Conservation (phyloP, 2,888 invertebrate species). For the Drosophila meridionalis region DNA sequence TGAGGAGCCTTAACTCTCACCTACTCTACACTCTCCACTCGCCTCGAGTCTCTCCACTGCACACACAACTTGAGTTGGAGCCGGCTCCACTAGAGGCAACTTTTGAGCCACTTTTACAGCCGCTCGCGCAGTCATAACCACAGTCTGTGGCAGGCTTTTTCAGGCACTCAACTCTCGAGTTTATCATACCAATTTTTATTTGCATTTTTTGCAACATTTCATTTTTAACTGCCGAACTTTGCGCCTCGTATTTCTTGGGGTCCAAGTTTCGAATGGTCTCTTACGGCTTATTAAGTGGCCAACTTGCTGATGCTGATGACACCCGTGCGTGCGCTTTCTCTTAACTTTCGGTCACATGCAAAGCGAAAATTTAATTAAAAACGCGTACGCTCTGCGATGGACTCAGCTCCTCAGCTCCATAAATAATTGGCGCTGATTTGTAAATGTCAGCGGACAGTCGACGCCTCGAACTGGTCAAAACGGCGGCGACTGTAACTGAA, state of each 20-base stretch:
- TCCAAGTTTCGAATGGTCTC: slow-evolving; percentile 35
- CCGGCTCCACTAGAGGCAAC: slow-evolving; percentile 32
- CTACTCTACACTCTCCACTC: slow-evolving; percentile 29
- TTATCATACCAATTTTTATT: slow-evolving; percentile 63
- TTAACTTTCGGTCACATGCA: slow-evolving; percentile 29
- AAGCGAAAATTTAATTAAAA: slow-evolving; percentile 53
- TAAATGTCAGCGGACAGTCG: slow-evolving; percentile 68
- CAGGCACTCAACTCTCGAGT: slow-evolving; percentile 36
- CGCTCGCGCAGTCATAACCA: slow-evolving; percentile 55
- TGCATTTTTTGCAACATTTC: slow-evolving; percentile 74
- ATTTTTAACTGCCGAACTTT: slow-evolving; percentile 81
- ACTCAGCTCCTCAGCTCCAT: slow-evolving; percentile 28
- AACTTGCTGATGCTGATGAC: slow-evolving; percentile 35
- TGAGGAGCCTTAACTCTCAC: slow-evolving; percentile 3
- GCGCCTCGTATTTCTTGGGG: slow-evolving; percentile 59
- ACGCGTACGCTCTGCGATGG: slow-evolving; percentile 15
- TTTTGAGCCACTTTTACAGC: slow-evolving; percentile 56
- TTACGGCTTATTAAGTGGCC: slow-evolving; percentile 58
- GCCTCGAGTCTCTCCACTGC: slow-evolving; percentile 12
- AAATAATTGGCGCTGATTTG: slow-evolving; percentile 75
- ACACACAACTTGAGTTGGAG: slow-evolving; percentile 43
- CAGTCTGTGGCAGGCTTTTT: slow-evolving; percentile 25
- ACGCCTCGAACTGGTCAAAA: slow-evolving; percentile 50
- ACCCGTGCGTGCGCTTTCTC: slow-evolving; percentile 38
- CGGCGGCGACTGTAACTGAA: slow-evolving; percentile 45